Percentiles rank a stretch among this genome's conserved stretches.
These are phyloP conservation scores for Pectinophora gossypiella DNA, from an alignment of 1,140 invertebrate genomes.

Conservation along the genomic window DNA sequence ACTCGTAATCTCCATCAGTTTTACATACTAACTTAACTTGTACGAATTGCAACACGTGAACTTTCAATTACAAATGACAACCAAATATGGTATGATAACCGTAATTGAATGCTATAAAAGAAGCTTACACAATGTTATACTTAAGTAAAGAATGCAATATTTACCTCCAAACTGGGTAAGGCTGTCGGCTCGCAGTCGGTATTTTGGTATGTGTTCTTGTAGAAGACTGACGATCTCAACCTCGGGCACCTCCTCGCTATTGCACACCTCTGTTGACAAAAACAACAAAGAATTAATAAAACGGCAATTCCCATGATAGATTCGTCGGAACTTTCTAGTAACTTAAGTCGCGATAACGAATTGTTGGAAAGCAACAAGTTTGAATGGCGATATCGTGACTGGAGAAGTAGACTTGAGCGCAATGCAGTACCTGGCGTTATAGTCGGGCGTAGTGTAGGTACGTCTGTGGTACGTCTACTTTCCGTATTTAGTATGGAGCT, in stretches of 20 bases:
- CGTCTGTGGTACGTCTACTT: conserved; percentile 21
- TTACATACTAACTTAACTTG: neutral
- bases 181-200: conserved; percentile 94
- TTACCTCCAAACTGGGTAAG: conserved; percentile 94
- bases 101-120: neutral
- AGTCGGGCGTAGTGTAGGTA: conserved; percentile 5
- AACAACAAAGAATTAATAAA: conserved; percentile 26
- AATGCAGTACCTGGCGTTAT: conserved; percentile 31
- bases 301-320: conserved; percentile 1
- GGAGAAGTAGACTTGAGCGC: conserved; percentile 35
- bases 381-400: conserved; percentile 46
- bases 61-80: neutral
- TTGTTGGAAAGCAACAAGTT: conserved; percentile 45
- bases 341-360: conserved; percentile 31
- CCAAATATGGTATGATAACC: neutral
- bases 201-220: conserved; percentile 96
- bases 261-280: conserved; percentile 87
- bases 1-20: neutral
- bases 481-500: conserved; percentile 45
- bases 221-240: conserved; percentile 96
- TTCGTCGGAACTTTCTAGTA: neutral
- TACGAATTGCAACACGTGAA: neutral
- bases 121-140: neutral
- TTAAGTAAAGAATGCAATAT: conserved; percentile 6
- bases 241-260: conserved; percentile 89